Conservation (phyloP, 2,797 vertebrate genomes). For the Tamandua tetradactyla region DNA sequence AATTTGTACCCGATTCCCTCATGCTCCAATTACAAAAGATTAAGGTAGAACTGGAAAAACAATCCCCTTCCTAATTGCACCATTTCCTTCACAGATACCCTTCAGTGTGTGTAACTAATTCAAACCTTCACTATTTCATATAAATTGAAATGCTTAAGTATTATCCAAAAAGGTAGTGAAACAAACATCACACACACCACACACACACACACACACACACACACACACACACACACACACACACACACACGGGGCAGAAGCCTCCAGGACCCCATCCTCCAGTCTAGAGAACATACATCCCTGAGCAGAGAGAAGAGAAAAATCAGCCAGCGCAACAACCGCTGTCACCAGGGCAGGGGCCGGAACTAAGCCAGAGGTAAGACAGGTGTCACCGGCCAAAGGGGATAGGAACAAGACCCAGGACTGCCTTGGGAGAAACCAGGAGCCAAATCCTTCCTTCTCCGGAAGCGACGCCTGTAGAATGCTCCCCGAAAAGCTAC, state of each 20-base stretch:
- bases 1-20: neutral
- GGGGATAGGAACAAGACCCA: neutral
- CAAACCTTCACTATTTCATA: neutral
- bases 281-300: neutral
- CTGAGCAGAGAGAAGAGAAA: neutral
- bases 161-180: neutral
- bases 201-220: neutral
- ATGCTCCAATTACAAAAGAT: neutral
- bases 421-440: no score
- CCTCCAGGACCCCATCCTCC: neutral
- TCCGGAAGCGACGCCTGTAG: neutral
- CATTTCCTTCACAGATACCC: neutral
- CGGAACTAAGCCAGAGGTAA: neutral
- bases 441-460: neutral
- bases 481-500: neutral
- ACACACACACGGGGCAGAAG: neutral
- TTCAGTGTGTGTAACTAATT: fast-evolving
- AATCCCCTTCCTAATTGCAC: neutral
- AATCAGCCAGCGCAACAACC: neutral
- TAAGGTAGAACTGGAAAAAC: neutral
- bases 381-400: neutral
- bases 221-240: neutral
- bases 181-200: no score
- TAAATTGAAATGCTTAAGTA: neutral
- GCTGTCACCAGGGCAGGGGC: neutral